phyloP scores from a whole-genome alignment of 2,888 invertebrate genomes.

The Sipha maydis region DNA sequence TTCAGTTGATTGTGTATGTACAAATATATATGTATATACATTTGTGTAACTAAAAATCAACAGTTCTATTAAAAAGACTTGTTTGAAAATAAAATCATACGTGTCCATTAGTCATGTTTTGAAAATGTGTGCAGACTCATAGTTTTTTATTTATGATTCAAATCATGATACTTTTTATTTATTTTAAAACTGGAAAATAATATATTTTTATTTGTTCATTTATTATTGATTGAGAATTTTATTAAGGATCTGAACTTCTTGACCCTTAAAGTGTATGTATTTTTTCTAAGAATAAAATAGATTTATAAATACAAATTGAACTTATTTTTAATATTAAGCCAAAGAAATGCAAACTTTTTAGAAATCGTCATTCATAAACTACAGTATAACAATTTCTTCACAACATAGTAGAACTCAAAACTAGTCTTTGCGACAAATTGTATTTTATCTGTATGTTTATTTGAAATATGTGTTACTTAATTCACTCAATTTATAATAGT shows the following conservation, averaged over 20 bases:
- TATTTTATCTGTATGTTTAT: slow-evolving; percentile 18
- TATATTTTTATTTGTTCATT: background rate
- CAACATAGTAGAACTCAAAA: slow-evolving; percentile 11
- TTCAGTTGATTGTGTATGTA: background rate
- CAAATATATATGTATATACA: slow-evolving; percentile 4
- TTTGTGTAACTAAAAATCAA: slow-evolving; percentile 18
- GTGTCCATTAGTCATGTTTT: background rate
- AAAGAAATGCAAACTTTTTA: slow-evolving; percentile 9
- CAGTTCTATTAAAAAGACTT: slow-evolving; percentile 27
- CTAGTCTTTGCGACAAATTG: slow-evolving; percentile 27
- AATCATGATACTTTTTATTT: slow-evolving; percentile 2
- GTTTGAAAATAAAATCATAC: slow-evolving; percentile 17
- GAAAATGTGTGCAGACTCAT: background rate
- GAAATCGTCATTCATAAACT: slow-evolving; percentile 19
- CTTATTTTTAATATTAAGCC: slow-evolving; percentile 7
- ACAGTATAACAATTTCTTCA: background rate
- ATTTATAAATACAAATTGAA: background rate
- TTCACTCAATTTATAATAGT: background rate
- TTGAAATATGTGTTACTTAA: background rate
- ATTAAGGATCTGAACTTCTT: slow-evolving; percentile 44
- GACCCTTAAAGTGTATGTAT: background rate
- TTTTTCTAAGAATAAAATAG: background rate
- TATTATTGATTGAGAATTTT: slow-evolving; percentile 5
- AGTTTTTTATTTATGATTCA: slow-evolving; percentile 8
- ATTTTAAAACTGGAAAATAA: background rate